A percentile compares a stretch with the other conserved stretches of the same genome.
phyloP scores from a whole-genome alignment of 2,888 invertebrate genomes.

The Eudasyphora cyanicolor region DNA sequence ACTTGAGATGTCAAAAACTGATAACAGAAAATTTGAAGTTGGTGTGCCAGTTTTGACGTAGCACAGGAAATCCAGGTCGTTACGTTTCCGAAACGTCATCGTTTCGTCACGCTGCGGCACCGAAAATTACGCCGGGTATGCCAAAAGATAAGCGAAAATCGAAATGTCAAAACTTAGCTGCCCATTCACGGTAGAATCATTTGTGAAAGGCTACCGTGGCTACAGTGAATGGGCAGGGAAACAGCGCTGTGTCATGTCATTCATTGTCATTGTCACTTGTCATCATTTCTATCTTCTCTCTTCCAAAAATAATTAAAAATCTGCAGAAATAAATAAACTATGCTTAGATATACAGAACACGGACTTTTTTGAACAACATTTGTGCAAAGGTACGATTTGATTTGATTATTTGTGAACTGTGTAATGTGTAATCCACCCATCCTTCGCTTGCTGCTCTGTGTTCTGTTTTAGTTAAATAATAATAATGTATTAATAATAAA shows the following conservation, averaged over 20 bases:
- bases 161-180: conserved; percentile 39
- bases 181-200: conserved; percentile 36
- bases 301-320: neutral
- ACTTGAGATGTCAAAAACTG: no score
- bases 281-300: neutral
- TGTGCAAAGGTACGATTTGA: conserved; percentile 74
- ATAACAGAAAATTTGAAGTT: no score
- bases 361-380: conserved; percentile 75
- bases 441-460: neutral
- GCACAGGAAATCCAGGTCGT: no score
- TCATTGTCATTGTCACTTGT: no score
- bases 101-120: no score
- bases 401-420: neutral
- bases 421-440: neutral
- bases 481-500: conserved; percentile 22
- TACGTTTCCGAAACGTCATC: no score
- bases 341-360: conserved; percentile 74
- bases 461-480: neutral
- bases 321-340: conserved; percentile 74
- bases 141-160: no score
- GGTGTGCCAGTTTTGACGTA: no score
- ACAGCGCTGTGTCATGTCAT: conserved; percentile 1
- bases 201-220: conserved; percentile 32
- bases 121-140: no score
- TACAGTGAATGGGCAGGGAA: no score